A percentile compares a stretch with the other conserved stretches of the same genome.
Conservation (phyloP, 2,888 invertebrate species). For the Leptopterna dolabrata region DNA sequence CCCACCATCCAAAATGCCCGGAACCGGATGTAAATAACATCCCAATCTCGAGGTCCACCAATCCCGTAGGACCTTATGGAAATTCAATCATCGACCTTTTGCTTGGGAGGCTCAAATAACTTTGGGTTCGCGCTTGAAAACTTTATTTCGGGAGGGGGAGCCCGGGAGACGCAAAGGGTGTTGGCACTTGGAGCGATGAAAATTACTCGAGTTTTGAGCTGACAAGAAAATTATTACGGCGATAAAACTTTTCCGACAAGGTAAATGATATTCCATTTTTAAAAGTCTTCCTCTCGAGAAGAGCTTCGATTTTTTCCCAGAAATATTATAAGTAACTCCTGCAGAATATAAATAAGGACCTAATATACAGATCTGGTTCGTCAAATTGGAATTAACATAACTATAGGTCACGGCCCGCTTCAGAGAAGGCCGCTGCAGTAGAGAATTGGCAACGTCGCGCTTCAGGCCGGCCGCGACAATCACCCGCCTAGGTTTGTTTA, state of each 20-base stretch:
- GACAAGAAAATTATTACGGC: conserved; percentile 19
- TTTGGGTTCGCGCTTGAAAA: conserved; percentile 28
- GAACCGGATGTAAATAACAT: conserved; percentile 54
- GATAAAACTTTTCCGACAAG: background rate
- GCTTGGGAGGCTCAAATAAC: conserved; percentile 34
- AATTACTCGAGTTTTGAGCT: conserved; percentile 16
- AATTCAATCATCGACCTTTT: conserved; percentile 47
- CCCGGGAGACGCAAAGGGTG: background rate
- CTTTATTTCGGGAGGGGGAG: background rate
- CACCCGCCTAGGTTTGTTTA: no score
- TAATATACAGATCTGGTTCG: no score
- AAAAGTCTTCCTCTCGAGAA: background rate
- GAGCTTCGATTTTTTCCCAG: background rate
- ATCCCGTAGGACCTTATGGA: conserved; percentile 47
- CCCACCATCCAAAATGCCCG: conserved; percentile 49
- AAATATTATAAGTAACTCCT: background rate
- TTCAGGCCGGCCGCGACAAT: no score
- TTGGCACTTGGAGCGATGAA: background rate
- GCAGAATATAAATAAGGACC: no score
- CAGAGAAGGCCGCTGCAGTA: no score
- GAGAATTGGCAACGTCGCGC: no score
- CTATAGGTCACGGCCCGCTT: no score
- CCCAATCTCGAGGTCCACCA: conserved; percentile 48
- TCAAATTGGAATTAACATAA: no score
- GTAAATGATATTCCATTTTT: conserved; percentile 1